Percentiles rank a stretch among this genome's conserved stretches.
Evolutionary conservation across 2,797 vertebrate species (phyloP).

Genomic region (Clangula hyemalis): DNA sequence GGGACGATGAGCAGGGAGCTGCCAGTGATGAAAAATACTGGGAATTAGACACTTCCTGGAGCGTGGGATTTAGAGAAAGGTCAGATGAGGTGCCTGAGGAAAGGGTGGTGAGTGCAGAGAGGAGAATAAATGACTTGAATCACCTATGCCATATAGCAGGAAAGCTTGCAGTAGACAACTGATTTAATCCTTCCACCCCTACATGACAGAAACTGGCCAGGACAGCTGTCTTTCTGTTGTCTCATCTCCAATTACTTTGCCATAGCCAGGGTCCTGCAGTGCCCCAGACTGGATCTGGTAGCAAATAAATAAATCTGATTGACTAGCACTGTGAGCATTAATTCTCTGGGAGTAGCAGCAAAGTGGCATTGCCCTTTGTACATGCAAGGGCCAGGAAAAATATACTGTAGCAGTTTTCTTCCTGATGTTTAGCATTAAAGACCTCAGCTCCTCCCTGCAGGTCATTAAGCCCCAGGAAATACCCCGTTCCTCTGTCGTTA

Average conservation of each 20-base stretch:
- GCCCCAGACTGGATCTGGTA: slow-evolving; percentile 16
- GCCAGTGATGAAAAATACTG: rapidly evolving
- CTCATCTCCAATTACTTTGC: slow-evolving; percentile 4
- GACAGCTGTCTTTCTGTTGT: neutral
- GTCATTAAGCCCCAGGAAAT: slow-evolving; percentile 66
- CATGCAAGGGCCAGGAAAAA: neutral
- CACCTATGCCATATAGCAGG: neutral
- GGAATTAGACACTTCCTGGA: neutral
- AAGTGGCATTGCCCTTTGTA: slow-evolving; percentile 39
- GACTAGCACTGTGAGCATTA: neutral
- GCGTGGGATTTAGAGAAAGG: neutral
- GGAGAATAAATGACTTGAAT: neutral
- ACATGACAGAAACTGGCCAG: neutral
- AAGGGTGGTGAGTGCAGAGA: neutral
- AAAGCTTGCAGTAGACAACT: neutral
- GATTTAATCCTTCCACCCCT: neutral
- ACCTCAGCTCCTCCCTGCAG: slow-evolving; percentile 48
- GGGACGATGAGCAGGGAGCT: neutral
- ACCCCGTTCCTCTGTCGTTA: slow-evolving; percentile 21
- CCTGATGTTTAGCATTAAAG: slow-evolving; percentile 38
- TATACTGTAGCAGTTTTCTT: slow-evolving; percentile 17
- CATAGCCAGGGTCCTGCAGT: neutral
- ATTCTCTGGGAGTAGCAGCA: slow-evolving; percentile 17
- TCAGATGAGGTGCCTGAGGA: neutral
- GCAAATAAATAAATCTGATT: slow-evolving; percentile 63